A percentile compares a stretch with the other conserved stretches of the same genome.
Evolutionary conservation across 2,113 vertebrate species (phyloP).

Genomic region (Lycaon pictus): DNA sequence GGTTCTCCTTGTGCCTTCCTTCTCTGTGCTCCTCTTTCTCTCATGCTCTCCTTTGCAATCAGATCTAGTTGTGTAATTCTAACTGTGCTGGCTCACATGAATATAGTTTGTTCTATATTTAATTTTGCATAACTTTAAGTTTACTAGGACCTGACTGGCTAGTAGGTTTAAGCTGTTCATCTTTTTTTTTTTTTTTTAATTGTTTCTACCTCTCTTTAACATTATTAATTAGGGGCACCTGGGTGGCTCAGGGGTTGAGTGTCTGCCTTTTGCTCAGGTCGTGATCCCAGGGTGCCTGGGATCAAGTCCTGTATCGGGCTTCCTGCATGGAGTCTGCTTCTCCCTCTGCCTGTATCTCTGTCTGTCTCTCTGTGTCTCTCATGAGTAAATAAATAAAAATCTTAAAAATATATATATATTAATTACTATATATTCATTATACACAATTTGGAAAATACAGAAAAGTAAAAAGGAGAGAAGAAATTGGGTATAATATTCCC

Average conservation of each 20-base stretch:
- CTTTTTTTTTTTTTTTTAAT: neutral
- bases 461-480: neutral
- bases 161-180: neutral
- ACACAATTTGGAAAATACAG: neutral
- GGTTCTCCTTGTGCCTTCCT: neutral
- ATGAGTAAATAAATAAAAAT: no score
- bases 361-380: no score
- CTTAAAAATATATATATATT: neutral
- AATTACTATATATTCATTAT: neutral
- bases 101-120: neutral
- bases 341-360: no score
- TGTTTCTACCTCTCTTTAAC: neutral
- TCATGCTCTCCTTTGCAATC: neutral
- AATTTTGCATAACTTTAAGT: neutral
- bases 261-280: no score
- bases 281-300: no score
- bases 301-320: no score
- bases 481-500: neutral
- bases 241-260: no score
- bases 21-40: neutral
- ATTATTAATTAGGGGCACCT: neutral
- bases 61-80: neutral
- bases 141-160: neutral
- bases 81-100: neutral
- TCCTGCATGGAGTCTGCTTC: no score